Conservation (phyloP, 1,140 invertebrate genomes). For the Drosophila orosa region DNA sequence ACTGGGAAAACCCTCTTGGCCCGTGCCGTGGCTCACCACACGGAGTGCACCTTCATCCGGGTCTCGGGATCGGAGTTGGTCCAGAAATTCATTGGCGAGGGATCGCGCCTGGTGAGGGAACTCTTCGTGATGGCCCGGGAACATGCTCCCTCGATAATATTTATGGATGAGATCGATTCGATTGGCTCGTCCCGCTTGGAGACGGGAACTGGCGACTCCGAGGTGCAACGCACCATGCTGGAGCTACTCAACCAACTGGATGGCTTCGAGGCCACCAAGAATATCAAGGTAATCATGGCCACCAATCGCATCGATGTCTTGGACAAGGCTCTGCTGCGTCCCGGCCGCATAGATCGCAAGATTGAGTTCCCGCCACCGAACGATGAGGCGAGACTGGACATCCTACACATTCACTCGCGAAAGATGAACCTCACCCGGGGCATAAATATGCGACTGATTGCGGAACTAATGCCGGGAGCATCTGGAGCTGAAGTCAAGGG, state of each 20-base stretch:
- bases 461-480: conserved; percentile 99
- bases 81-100: conserved; percentile 99
- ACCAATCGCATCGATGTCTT: conserved; percentile 99
- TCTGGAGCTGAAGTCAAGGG: conserved; percentile 99
- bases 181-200: conserved; percentile 99
- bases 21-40: conserved; percentile 99
- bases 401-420: conserved; percentile 98
- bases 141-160: conserved; percentile 99
- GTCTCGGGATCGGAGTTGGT: conserved; percentile 99
- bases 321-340: conserved; percentile 97
- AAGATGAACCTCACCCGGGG: conserved; percentile 99
- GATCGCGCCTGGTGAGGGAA: conserved; percentile 99
- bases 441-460: conserved; percentile 99
- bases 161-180: conserved; percentile 99
- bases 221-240: conserved; percentile 99
- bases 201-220: conserved; percentile 98
- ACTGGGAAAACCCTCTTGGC: conserved; percentile 96
- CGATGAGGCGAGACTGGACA: conserved; percentile 98
- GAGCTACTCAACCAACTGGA: conserved; percentile 99
- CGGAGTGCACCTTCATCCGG: conserved; percentile 99
- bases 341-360: conserved; percentile 99
- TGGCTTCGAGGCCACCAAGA: conserved; percentile 99
- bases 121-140: conserved; percentile 99
- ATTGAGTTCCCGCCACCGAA: conserved; percentile 99
- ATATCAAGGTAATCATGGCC: conserved; percentile 99